Evolutionary conservation across 2,797 vertebrate species (phyloP), one percentile per base, ranked within the genome.

Genomic region (Acrossocheilus fasciatus): DNA sequence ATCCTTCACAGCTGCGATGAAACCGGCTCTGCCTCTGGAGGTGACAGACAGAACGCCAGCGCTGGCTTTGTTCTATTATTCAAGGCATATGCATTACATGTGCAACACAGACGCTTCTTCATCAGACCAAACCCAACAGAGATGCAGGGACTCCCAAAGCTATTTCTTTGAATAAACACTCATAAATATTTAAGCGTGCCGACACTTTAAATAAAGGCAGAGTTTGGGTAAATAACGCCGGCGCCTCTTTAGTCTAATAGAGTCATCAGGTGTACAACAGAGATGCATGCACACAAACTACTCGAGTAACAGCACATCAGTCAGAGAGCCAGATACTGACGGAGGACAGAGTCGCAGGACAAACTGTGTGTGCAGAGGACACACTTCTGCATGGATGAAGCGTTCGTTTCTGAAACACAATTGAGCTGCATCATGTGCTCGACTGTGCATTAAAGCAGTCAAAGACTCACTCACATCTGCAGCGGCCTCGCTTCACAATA

Each of bases 401-500:
- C 47, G 76, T 79, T 87, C 57, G 14, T 82, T 75, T 82, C 20
- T 54, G 7, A 70, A 70, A 82, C 80, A 85, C 18, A 64, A 59
- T 12, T 57, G 80, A 82, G 23, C 18, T 86, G 72, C 41, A 89
- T 89, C 86, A 85, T 87, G 39, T 77, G 83, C 79, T 85, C 30
- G 11, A 72, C 81, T 50, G 81, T 17, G 85, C 83, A 64, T 85
- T 52, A 87, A 82, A 90, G 59, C 87, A 87, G 75, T 91, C 87
- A 79, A 6, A 74, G 36, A 45, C 68, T 74, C 69, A 82, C 79
- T 88, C 91, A 88, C 47, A 45, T 26, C 14, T 26, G 76, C 20
- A 76, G 50, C 36, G 64, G 23, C 81, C 57, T 86, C n/a, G 9
- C 50, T 75, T 50, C 36, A 34, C 9, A 14, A 68, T 14, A 20